Conservation (phyloP, 1,140 invertebrate genomes). For the Copidosoma floridanum region DNA sequence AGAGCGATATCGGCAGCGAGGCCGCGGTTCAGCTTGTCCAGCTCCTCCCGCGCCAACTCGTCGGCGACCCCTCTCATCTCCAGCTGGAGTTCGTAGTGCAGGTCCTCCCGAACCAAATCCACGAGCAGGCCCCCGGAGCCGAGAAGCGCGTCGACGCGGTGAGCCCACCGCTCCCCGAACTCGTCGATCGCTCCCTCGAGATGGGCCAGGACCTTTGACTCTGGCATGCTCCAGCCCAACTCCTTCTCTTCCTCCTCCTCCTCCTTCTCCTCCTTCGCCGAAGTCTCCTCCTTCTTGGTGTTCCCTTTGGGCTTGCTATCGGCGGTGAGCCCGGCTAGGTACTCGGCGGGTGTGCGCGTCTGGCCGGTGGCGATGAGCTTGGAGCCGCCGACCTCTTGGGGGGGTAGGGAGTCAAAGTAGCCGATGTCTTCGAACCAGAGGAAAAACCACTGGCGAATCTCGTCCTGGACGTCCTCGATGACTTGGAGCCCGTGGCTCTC, state of each 20-base stretch:
- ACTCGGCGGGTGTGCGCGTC: slow-evolving; percentile 58
- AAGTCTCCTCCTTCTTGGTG: slow-evolving; percentile 22
- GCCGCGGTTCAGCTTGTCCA: slow-evolving; percentile 56
- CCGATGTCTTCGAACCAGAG: slow-evolving; percentile 60
- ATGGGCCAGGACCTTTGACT: slow-evolving; percentile 40
- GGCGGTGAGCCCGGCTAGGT: slow-evolving; percentile 31
- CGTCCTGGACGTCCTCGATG: slow-evolving; percentile 68
- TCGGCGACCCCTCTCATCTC: slow-evolving; percentile 59
- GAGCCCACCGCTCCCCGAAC: slow-evolving; percentile 54
- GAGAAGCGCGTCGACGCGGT: slow-evolving; percentile 36
- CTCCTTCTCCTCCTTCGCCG: slow-evolving; percentile 14
- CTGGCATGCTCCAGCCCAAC: slow-evolving; percentile 39
- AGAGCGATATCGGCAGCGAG: slow-evolving; percentile 49
- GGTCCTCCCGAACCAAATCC: slow-evolving; percentile 56
- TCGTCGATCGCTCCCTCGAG: slow-evolving; percentile 48
- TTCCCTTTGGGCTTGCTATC: slow-evolving; percentile 34
- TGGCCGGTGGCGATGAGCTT: slow-evolving; percentile 58
- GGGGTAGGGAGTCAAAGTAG: slow-evolving; percentile 59
- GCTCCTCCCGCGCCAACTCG: slow-evolving; percentile 60
- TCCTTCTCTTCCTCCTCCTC: slow-evolving; percentile 25
- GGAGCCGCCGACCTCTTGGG: slow-evolving; percentile 56
- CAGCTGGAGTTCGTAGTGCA: slow-evolving; percentile 58
- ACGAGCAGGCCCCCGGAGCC: slow-evolving; percentile 23
- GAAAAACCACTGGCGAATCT: slow-evolving; percentile 67
- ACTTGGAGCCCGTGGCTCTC: slow-evolving; percentile 59